Percentiles rank a stretch among this genome's conserved stretches.
Evolutionary conservation across 2,888 invertebrate species (phyloP).

Genomic region (Augiades crinisus): DNA sequence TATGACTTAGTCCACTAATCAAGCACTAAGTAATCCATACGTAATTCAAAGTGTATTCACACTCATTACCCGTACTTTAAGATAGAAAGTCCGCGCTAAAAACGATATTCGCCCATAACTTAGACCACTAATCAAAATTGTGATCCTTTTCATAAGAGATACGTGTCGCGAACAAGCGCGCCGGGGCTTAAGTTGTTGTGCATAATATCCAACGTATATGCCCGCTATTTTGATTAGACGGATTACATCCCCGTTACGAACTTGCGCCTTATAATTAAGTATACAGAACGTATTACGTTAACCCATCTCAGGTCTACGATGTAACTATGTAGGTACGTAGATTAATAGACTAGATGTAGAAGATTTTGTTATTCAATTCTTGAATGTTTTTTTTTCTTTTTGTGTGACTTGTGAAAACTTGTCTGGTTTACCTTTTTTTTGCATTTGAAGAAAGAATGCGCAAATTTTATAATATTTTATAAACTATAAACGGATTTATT

Average conservation of each 20-base stretch:
- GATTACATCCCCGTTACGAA: constrained; percentile 43
- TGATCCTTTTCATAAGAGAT: constrained; percentile 51
- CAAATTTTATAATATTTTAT: too few relatives aligned
- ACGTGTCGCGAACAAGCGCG: constrained; percentile 63
- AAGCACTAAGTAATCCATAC: too few relatives aligned
- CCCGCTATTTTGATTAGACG: constrained; percentile 56
- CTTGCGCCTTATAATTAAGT: constrained; percentile 31
- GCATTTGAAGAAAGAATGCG: too few relatives aligned
- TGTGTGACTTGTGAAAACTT: too few relatives aligned
- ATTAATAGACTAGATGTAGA: too few relatives aligned
- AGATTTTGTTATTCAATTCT: constrained; percentile 5
- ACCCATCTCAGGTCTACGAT: constrained; percentile 1
- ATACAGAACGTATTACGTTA: constrained; percentile 16
- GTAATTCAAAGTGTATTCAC: too few relatives aligned
- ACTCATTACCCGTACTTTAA: background rate
- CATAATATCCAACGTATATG: constrained; percentile 54
- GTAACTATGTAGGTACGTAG: background rate
- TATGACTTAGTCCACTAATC: too few relatives aligned
- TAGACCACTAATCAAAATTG: constrained; percentile 28
- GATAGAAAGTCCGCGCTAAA: too few relatives aligned
- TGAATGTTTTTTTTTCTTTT: background rate
- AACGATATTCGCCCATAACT: constrained; percentile 14
- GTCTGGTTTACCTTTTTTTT: too few relatives aligned
- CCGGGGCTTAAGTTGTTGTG: constrained; percentile 62
- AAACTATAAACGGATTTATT: too few relatives aligned